phyloP scores from a whole-genome alignment of 2,797 vertebrate genomes.

The Macroramphosus scolopax region DNA sequence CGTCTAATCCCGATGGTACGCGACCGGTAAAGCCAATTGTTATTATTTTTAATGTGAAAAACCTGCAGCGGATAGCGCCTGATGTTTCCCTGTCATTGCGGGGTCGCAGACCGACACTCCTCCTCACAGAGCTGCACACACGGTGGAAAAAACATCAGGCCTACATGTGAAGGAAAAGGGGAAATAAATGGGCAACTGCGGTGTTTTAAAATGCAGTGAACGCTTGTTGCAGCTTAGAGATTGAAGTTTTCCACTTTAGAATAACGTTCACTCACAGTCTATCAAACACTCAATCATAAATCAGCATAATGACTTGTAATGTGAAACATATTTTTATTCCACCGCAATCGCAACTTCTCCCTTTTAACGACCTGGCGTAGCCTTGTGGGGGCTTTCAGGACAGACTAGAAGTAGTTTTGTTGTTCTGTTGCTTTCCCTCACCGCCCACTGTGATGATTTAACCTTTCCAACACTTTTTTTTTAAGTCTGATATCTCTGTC shows the following conservation, averaged over 20 bases:
- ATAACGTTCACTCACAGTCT: too few relatives aligned
- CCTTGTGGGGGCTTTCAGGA: too few relatives aligned
- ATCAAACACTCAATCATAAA: too few relatives aligned
- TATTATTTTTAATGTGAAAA: slow-evolving; percentile 55
- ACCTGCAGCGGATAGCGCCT: slow-evolving; percentile 36
- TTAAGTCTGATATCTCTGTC: slow-evolving; percentile 24
- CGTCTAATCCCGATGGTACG: slow-evolving; percentile 56
- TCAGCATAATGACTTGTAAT: slow-evolving; percentile 55
- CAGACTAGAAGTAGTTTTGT: slow-evolving; percentile 32
- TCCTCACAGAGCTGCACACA: slow-evolving; percentile 24
- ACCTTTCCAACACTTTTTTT: slow-evolving; percentile 55
- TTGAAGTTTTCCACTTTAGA: too few relatives aligned
- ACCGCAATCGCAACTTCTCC: too few relatives aligned
- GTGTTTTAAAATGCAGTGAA: too few relatives aligned
- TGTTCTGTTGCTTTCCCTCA: slow-evolving; percentile 38
- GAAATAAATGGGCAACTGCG: slow-evolving; percentile 30
- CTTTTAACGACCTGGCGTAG: too few relatives aligned
- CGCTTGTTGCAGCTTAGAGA: slow-evolving; percentile 2
- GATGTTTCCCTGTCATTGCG: slow-evolving; percentile 44
- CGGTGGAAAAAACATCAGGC: slow-evolving; percentile 49
- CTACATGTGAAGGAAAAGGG: slow-evolving; percentile 19
- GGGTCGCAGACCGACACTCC: slow-evolving; percentile 40
- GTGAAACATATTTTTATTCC: slow-evolving; percentile 48
- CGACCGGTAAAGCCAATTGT: slow-evolving; percentile 22
- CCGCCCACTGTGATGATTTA: slow-evolving; percentile 54